These are phyloP conservation scores for Ernsta delagoae DNA, from an alignment of 2,888 invertebrate genomes.

Conservation along the genomic window DNA sequence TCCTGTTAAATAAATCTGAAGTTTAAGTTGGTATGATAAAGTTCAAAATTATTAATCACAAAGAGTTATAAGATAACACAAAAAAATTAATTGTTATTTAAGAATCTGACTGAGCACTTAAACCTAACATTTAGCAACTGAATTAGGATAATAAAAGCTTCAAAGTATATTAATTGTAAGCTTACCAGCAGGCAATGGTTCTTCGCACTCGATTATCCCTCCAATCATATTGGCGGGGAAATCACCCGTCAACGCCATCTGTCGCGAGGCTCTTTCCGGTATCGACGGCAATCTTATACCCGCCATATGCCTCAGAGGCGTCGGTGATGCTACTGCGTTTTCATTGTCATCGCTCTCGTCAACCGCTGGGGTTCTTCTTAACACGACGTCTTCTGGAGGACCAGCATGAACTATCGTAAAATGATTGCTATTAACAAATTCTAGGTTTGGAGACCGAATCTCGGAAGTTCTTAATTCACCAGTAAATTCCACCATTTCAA, in stretches of 20 bases:
- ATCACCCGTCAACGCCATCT: constrained; percentile 84
- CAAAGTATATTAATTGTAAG: background rate
- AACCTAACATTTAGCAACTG: background rate
- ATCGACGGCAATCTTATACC: constrained; percentile 92
- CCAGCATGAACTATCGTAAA: constrained; percentile 82
- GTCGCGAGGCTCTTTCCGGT: constrained; percentile 88
- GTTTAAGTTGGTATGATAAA: too few relatives aligned
- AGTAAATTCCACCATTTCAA: constrained; percentile 79
- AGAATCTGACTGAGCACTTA: background rate
- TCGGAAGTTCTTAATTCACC: constrained; percentile 80
- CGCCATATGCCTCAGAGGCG: constrained; percentile 88
- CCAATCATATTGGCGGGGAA: constrained; percentile 82
- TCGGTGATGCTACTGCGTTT: constrained; percentile 81
- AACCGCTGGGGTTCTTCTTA: constrained; percentile 71
- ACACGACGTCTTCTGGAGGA: constrained; percentile 77
- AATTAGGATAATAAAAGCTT: background rate
- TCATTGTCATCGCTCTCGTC: constrained; percentile 77
- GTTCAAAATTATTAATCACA: too few relatives aligned
- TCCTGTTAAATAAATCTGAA: too few relatives aligned
- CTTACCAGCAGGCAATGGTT: constrained; percentile 94
- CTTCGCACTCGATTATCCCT: constrained; percentile 88
- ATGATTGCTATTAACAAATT: constrained; percentile 84
- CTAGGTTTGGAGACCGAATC: constrained; percentile 82
- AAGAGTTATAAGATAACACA: too few relatives aligned
- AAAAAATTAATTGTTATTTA: background rate